Evolutionary conservation across 30 jellyfish, hydroid and myxozoan species (phyloP), one percentile per base, ranked within the genome.

Genomic region (Aurelia aurita): DNA sequence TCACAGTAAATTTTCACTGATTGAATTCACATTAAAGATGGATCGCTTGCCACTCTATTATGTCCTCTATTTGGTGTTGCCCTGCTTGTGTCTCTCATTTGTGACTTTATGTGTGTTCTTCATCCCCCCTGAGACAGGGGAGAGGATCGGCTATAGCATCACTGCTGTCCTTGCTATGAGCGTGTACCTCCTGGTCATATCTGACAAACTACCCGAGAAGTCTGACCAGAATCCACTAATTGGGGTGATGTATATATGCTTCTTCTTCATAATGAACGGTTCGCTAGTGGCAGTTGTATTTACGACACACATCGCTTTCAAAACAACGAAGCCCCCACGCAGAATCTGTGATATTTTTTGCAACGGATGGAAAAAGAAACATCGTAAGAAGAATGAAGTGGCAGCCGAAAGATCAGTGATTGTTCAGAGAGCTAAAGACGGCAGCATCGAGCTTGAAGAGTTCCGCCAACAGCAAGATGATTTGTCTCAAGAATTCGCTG

Each of bases 61-160:
- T 34, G 58, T 81, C 55, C 91, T 89, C 1, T 81, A 89, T 67
- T 72, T 89, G n/a, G 67, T 89, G 3, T 62, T 83, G 31, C 97
- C 97, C 18, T 82, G 91, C 82, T 2, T 82, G 22, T 82, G 87
- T n/a, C 68, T 79, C 26, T 51, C 82, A 0, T 26, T 76, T 12
- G 25, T 82, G 51, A 73, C 86, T 13, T 69, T 84, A 14, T 79
- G 85, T 76, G 51, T 65, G 34, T 89, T 89, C 67, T 86, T 63
- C 78, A 68, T 89, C 77, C 96, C 96, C 2, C 78, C 90, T 28
- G 96, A 86, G 23, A 47, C 79, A 5, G 96, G 96, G 54, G 96
- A 86, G 67, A 69, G 90, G 26, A 76, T 75, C 46, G 91, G 91
- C 7, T 86, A 75, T 34, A 80, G 91, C 22, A 87, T 89, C 82